Conservation (phyloP, 1,140 invertebrate species). For the Oedothorax gibbosus region DNA sequence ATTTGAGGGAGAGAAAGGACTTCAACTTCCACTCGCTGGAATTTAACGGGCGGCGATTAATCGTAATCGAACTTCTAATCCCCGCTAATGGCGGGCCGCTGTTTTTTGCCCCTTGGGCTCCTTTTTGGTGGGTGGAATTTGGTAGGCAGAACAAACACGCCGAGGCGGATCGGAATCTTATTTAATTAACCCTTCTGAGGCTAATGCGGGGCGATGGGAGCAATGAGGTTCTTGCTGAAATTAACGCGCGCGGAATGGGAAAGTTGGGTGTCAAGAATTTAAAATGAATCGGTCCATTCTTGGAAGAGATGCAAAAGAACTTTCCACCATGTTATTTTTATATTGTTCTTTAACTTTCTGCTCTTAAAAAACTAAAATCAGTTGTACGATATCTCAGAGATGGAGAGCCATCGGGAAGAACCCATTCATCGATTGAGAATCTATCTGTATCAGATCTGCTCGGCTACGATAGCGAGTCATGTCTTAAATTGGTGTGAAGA, state of each 20-base stretch:
- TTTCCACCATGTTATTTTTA: too few species aligned
- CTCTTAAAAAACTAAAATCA: too few species aligned
- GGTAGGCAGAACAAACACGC: conserved; percentile 18
- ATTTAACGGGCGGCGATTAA: conserved; percentile 34
- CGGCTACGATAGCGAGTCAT: too few species aligned
- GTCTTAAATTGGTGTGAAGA: too few species aligned
- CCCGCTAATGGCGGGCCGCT: background rate
- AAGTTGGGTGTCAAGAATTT: conserved; percentile 38
- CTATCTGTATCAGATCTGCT: too few species aligned
- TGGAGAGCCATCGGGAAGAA: too few species aligned
- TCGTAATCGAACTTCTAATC: conserved; percentile 27
- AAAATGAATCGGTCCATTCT: background rate
- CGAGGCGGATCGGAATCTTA: conserved; percentile 18
- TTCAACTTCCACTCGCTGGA: background rate
- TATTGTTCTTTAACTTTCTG: too few species aligned
- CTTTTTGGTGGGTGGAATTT: conserved; percentile 21
- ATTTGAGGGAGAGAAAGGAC: conserved; percentile 24
- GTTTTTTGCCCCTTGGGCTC: too few species aligned
- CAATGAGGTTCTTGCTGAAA: conserved; percentile 28
- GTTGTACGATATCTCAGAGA: too few species aligned
- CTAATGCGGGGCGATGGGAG: conserved; percentile 25
- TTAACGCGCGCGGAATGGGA: background rate
- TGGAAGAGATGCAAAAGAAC: too few species aligned
- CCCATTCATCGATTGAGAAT: too few species aligned
- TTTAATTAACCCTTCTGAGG: conserved; percentile 43